Conservation (phyloP, 1,140 invertebrate genomes). For the Mactra quadrangularis region DNA sequence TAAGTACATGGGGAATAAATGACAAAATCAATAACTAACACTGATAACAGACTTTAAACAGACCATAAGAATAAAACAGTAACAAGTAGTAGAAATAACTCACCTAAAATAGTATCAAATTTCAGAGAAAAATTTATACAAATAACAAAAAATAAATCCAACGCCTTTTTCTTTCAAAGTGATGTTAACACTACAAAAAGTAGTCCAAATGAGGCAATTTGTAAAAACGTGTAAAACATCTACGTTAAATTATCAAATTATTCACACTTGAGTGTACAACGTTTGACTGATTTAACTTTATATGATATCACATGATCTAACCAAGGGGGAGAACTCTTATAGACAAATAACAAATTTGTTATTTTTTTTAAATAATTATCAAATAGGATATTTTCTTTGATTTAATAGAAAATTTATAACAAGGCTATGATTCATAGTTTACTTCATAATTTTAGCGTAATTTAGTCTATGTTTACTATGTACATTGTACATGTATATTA, state of each 20-base stretch:
- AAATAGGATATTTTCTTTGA: neutral
- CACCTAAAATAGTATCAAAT: too few relatives aligned
- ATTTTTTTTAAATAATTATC: neutral
- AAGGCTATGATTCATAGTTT: too few relatives aligned
- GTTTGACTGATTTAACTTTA: slow-evolving; percentile 5
- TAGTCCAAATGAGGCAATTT: slow-evolving; percentile 19
- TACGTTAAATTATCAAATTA: slow-evolving; percentile 7
- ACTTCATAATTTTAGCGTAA: neutral
- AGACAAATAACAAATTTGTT: neutral
- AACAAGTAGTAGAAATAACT: too few relatives aligned
- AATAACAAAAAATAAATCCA: too few relatives aligned
- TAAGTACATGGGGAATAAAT: too few relatives aligned
- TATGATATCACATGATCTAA: slow-evolving; percentile 41
- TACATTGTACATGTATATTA: neutral
- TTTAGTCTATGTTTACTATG: neutral
- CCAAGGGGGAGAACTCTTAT: slow-evolving; percentile 39
- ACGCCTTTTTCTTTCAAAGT: too few relatives aligned
- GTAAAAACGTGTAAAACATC: neutral
- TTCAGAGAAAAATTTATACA: too few relatives aligned
- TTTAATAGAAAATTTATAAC: too few relatives aligned
- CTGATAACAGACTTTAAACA: too few relatives aligned
- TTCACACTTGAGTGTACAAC: slow-evolving; percentile 35
- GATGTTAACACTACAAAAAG: too few relatives aligned
- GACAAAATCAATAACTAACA: too few relatives aligned
- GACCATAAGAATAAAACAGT: too few relatives aligned